Evolutionary conservation across 1,140 invertebrate genomes (phyloP), one percentile per base, ranked within the genome.

Genomic region (Babylonia areolata): DNA sequence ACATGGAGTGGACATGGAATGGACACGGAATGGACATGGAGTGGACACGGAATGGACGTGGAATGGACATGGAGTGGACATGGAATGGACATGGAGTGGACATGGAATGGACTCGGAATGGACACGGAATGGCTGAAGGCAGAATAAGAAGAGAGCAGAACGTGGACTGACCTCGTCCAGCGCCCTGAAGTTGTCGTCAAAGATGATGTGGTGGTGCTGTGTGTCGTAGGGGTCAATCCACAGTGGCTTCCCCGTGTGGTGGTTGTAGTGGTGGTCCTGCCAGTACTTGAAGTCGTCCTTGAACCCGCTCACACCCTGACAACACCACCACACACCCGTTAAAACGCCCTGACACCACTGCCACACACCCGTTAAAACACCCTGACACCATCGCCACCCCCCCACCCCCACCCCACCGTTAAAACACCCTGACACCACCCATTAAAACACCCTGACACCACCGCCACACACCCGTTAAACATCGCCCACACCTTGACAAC

Each of bases 161-260:
- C 6, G 64, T 17, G 9, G n/a, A 17, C 81, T 23, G 35, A 84
- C 87, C 75, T 93, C 89, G 85, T 92, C 92, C 58, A 90, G 90
- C 15, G 91, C 88, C 33, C 93, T 84, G 84, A 93, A 92, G 82
- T 94, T 94, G 87, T 94, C 93, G 79, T 94, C 93, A 85, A 94
- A 94, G 82, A 94, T 91, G 77, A 94, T 94, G 85, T 94, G 93
- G 37, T 94, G 93, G n/a, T 92, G 90, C 1, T 79, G 85, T 0
- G 80, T 35, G 81, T 93, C 91, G 84, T 83, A 90, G 6, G 89
- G 90, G 80, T 93, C 92, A 20, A 94, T 89, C 90, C 92, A 93
- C 31, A 93, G 73, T 3, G 93, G 93, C 88, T 94, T 94, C 20
- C 89, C 91, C 2, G 90, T 85, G 39, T 80, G 78, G 82, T 92